A percentile compares a stretch with the other conserved stretches of the same genome.
phyloP scores from a whole-genome alignment of 2,797 vertebrate species.

The Helostoma temminkii region DNA sequence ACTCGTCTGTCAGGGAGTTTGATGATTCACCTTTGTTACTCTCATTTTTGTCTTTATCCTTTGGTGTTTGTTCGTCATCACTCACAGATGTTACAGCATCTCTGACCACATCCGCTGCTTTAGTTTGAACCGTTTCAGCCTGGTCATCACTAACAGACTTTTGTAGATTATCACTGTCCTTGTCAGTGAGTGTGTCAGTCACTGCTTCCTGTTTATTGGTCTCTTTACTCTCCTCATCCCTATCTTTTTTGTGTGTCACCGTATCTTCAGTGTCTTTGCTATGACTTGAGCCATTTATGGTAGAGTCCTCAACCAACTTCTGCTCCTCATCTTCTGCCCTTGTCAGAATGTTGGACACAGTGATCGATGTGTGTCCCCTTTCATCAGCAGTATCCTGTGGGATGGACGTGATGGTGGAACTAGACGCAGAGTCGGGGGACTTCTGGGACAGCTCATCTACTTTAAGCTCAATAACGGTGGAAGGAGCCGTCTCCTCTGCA shows the following conservation, averaged over 20 bases:
- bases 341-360: slow-evolving; percentile 80
- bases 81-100: slow-evolving; percentile 29
- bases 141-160: not conserved
- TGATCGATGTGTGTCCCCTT: slow-evolving; percentile 54
- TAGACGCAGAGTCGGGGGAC: slow-evolving; percentile 38
- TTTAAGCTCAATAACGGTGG: slow-evolving; percentile 83
- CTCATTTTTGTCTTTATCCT: slow-evolving; percentile 45
- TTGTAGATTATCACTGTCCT: slow-evolving; percentile 7
- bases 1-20: slow-evolving; percentile 48
- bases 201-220: slow-evolving; percentile 21
- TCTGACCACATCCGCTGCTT: slow-evolving; percentile 19
- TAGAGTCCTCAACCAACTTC: slow-evolving; percentile 21
- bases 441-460: slow-evolving; percentile 70
- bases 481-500: slow-evolving; percentile 76
- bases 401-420: slow-evolving; percentile 48
- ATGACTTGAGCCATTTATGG: slow-evolving; percentile 22
- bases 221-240: slow-evolving; percentile 35
- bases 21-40: slow-evolving; percentile 46
- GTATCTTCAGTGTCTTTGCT: slow-evolving; percentile 30
- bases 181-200: slow-evolving; percentile 13
- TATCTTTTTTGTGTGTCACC: slow-evolving; percentile 3
- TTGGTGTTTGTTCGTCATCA: slow-evolving; percentile 26
- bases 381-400: slow-evolving; percentile 43
- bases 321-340: slow-evolving; percentile 61
- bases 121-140: slow-evolving; percentile 25